phyloP scores from a whole-genome alignment of 2,797 vertebrate genomes.

The Hipposideros larvatus region DNA sequence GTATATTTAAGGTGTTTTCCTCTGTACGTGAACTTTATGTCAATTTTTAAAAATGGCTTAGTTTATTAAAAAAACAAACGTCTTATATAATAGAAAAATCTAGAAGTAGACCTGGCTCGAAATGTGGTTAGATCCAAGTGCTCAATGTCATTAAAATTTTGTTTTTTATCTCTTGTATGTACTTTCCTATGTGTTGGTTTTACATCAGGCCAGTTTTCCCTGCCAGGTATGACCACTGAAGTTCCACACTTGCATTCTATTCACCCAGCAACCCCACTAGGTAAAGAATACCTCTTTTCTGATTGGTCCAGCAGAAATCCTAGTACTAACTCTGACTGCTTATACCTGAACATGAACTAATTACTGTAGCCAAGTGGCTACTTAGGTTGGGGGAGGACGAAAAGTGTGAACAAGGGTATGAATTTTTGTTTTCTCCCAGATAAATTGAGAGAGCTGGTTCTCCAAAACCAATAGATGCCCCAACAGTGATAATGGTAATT shows the following conservation, averaged over 20 bases:
- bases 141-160: neutral
- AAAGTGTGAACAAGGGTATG: neutral
- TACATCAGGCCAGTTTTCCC: neutral
- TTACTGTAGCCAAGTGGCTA: neutral
- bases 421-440: conserved; percentile 4
- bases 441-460: neutral
- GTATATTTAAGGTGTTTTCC: neutral
- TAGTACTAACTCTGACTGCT: neutral
- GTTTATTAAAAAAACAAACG: neutral
- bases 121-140: neutral
- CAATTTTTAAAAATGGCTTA: neutral
- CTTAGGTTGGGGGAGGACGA: neutral
- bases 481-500: neutral
- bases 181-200: neutral
- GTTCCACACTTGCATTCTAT: neutral
- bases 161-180: neutral
- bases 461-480: conserved; percentile 1
- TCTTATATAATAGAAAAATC: conserved; percentile 1
- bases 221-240: neutral
- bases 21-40: neutral
- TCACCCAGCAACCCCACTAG: neutral
- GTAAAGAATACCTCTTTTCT: conserved; percentile 1
- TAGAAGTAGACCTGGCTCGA: neutral
- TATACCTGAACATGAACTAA: neutral
- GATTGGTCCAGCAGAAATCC: neutral